Conservation (phyloP, 1,140 invertebrate species). For the Eumeta japonica region DNA sequence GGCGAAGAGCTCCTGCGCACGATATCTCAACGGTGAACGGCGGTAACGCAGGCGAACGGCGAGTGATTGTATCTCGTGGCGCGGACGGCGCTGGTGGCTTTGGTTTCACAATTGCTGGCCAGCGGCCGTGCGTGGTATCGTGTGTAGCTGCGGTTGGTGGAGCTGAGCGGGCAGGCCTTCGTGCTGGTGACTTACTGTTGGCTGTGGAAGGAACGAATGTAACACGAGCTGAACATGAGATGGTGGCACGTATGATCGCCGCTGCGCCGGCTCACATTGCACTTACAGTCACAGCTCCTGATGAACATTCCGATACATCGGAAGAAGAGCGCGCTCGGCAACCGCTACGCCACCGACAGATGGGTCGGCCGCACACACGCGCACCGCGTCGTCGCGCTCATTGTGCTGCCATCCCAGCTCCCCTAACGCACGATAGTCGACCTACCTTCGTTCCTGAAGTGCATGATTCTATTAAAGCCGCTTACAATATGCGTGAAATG, state of each 20-base stretch:
- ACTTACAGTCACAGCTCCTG: constrained; percentile 35
- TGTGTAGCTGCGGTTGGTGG: constrained; percentile 39
- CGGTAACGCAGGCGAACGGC: constrained; percentile 66
- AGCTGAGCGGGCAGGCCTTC: constrained; percentile 71
- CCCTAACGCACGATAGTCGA: too few species aligned
- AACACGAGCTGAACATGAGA: constrained; percentile 85
- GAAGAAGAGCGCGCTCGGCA: constrained; percentile 41
- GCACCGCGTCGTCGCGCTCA: constrained; percentile 30
- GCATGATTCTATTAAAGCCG: too few species aligned
- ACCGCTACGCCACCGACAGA: constrained; percentile 31
- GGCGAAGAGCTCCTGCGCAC: constrained; percentile 77
- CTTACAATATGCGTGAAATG: too few species aligned
- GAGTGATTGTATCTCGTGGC: constrained; percentile 80
- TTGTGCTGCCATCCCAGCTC: not conserved
- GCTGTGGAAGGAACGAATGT: constrained; percentile 89
- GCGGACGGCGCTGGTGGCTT: constrained; percentile 74
- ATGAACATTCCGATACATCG: constrained; percentile 40
- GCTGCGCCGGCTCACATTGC: constrained; percentile 71
- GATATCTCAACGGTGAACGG: too few species aligned
- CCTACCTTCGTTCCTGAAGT: too few species aligned
- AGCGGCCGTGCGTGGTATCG: constrained; percentile 45
- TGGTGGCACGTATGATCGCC: constrained; percentile 87
- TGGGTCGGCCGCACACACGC: too few species aligned
- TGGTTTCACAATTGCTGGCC: constrained; percentile 47
- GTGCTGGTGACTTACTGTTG: constrained; percentile 87